These are phyloP conservation scores for Rhineura floridana DNA, from an alignment of 2,113 vertebrate species.

Conservation along the genomic window DNA sequence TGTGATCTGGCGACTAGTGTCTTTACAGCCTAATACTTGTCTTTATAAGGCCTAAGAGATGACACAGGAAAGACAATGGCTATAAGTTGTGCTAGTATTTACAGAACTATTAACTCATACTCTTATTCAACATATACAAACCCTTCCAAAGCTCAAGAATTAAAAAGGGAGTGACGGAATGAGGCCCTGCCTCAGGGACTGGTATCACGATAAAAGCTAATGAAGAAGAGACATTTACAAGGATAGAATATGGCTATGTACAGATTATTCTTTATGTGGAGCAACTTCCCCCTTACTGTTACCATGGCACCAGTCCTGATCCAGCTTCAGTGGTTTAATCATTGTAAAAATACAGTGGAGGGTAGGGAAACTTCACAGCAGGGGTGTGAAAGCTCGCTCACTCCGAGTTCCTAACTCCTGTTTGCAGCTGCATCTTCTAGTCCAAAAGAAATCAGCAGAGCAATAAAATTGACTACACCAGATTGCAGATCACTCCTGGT, in stretches of 20 bases:
- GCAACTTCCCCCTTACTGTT: neutral
- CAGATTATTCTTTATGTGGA: neutral
- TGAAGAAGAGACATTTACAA: conserved; percentile 39
- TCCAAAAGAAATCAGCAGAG: neutral
- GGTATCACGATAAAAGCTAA: conserved; percentile 35
- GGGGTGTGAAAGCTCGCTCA: neutral
- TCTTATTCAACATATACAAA: conserved; percentile 60
- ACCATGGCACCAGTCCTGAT: neutral
- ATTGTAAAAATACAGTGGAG: no score
- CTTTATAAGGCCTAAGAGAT: conserved; percentile 39
- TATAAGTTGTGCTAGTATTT: conserved; percentile 64
- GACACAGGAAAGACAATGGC: conserved; percentile 23
- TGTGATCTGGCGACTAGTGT: no score
- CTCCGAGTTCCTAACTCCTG: neutral
- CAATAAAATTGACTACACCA: neutral
- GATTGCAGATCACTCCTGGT: neutral
- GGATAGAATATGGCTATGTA: neutral
- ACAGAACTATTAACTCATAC: conserved; percentile 64
- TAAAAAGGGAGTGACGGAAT: conserved; percentile 32
- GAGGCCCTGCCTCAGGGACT: conserved; percentile 51
- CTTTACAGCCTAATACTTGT: neutral
- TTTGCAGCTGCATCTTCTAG: no score
- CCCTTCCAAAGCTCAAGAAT: conserved; percentile 59
- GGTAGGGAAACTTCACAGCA: no score
- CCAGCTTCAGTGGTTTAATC: no score